Conservation (phyloP, 2,888 invertebrate species). For the Watsonalla cultraria region DNA sequence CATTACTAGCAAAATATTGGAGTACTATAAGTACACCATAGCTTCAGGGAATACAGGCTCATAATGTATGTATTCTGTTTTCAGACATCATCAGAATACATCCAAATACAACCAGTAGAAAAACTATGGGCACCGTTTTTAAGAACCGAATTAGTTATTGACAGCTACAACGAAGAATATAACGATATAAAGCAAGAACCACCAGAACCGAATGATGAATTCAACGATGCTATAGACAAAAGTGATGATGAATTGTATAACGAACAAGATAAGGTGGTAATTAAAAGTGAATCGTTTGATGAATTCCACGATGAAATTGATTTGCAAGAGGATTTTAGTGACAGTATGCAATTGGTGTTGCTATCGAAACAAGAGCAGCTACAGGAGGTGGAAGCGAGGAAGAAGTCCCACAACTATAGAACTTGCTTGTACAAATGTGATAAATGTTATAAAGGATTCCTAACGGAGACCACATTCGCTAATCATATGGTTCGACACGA, state of each 20-base stretch:
- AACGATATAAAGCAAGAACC: no score
- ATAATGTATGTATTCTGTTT: no score
- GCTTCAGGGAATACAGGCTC: no score
- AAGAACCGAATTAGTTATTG: no score
- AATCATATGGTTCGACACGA: slow-evolving; percentile 47
- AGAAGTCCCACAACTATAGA: slow-evolving; percentile 42
- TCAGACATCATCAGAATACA: no score
- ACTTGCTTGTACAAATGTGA: slow-evolving; percentile 57
- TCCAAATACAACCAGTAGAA: no score
- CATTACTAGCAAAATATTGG: no score
- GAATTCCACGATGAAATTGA: not conserved
- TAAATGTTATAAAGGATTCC: slow-evolving; percentile 57
- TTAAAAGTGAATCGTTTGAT: not conserved
- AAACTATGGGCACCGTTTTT: no score
- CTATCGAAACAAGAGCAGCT: slow-evolving; percentile 50
- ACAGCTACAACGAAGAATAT: no score
- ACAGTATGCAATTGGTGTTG: slow-evolving; percentile 28
- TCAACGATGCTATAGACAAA: not conserved
- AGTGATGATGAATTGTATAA: not conserved
- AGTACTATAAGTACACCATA: no score
- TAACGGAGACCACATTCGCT: slow-evolving; percentile 42
- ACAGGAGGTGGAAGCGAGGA: slow-evolving; percentile 41
- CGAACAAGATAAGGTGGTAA: not conserved
- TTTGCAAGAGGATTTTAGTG: not conserved
- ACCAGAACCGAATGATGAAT: not conserved